Conservation (phyloP, 2,113 vertebrate genomes). For the Axis porcinus region DNA sequence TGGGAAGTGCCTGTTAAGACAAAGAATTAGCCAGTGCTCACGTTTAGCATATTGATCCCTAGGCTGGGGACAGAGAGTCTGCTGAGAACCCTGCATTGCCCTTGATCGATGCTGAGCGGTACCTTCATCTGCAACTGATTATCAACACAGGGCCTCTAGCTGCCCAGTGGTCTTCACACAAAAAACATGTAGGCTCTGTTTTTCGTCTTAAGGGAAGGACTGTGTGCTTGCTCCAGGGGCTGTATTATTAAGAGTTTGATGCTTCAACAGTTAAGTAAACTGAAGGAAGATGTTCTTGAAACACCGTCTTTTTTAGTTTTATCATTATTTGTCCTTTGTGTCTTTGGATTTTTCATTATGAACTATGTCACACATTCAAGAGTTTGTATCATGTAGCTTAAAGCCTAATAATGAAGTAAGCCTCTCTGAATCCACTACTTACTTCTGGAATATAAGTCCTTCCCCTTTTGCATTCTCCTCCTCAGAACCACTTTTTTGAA, state of each 20-base stretch:
- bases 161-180: not conserved
- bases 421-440: not conserved
- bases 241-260: not conserved
- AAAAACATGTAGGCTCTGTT: not conserved
- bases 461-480: not conserved
- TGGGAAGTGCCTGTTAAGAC: not conserved
- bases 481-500: not conserved
- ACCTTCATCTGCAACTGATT: not conserved
- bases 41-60: not conserved
- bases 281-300: not conserved
- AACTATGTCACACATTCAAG: not conserved
- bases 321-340: not conserved
- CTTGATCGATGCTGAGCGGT: not conserved
- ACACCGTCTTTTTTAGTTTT: not conserved
- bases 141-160: not conserved
- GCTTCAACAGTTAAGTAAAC: not conserved
- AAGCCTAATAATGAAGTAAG: not conserved
- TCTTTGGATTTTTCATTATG: not conserved
- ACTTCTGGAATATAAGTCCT: not conserved
- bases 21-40: conserved; percentile 29
- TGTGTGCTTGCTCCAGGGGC: not conserved
- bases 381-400: not conserved
- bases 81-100: not conserved
- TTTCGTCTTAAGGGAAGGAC: not conserved
- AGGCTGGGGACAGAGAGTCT: not conserved